Evolutionary conservation across 2,113 vertebrate species (phyloP).

Genomic region (Oceanites oceanicus): DNA sequence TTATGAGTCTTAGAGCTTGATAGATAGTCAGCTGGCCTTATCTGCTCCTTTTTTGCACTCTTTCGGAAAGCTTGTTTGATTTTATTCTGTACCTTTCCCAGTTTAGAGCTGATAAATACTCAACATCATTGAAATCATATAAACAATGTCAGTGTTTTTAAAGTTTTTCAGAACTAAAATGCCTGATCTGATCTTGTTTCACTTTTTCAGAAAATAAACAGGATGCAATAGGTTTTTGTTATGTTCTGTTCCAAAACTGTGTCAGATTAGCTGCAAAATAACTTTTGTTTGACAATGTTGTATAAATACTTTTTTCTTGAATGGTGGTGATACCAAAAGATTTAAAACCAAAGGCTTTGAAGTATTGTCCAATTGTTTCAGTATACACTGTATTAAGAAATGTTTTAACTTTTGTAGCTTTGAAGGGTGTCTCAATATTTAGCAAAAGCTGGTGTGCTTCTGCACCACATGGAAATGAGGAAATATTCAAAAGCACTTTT

Average conservation of each 20-base stretch:
- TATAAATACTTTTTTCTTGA: conserved; percentile 32
- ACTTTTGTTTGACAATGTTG: conserved; percentile 21
- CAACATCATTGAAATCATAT: background rate
- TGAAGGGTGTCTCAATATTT: conserved; percentile 30
- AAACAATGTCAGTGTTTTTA: background rate
- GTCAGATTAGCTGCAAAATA: conserved; percentile 29
- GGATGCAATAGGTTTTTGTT: conserved; percentile 3
- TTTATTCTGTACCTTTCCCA: background rate
- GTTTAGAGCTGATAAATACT: background rate
- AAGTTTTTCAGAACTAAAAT: background rate
- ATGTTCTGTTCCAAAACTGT: background rate
- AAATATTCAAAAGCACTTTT: conserved; percentile 27
- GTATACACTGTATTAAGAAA: background rate
- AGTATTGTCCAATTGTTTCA: conserved; percentile 40
- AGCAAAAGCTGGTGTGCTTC: conserved; percentile 20
- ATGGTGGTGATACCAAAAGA: background rate
- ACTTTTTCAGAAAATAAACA: conserved; percentile 42
- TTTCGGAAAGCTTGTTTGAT: background rate
- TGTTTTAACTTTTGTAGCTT: conserved; percentile 46
- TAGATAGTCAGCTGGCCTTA: background rate
- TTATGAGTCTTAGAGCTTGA: background rate
- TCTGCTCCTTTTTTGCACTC: background rate
- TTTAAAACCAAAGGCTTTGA: conserved; percentile 25
- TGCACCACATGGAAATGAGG: conserved; percentile 17
- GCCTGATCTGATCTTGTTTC: background rate